Evolutionary conservation across 2,888 invertebrate genomes (phyloP), one percentile per base, ranked within the genome.

Genomic region (Eupithecia insigniata): DNA sequence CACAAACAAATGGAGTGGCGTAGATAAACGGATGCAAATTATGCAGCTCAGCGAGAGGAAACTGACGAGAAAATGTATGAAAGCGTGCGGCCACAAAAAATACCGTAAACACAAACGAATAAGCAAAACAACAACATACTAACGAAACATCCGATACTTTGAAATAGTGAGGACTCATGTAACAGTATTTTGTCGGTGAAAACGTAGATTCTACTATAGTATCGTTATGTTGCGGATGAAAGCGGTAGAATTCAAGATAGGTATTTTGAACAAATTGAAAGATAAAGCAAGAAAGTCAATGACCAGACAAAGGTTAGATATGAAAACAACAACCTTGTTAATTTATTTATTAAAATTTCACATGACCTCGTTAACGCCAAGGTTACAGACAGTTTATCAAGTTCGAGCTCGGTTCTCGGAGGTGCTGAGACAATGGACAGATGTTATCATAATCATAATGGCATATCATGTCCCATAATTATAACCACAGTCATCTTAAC

Each of bases 1-100:
- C 87, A 86, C 82, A 87, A 85, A 84, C 78, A 78, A 77, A 76
- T 75, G n/a, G 36, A 85, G 83, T 91, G 80, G 90, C 92, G 91
- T 88, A 90, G 88, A 92, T 91, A 92, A 92, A 86, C 82, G 87
- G 80, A 84, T 81, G 80, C 76, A 86, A 83, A 89, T 90, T 89
- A 89, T 80, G 76, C 77, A 82, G 83, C 69, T 76, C 85, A 86
- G 81, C 86, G 84, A 88, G 82, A 86, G 79, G 87, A 85, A 85
- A 85, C 87, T 79, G 76, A 71, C 75, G 76, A 81, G 85, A 83
- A 82, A 86, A 80, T 77, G 77, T 80, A 84, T 73, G 87, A 88
- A 87, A 89, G 84, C 84, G 84, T 79, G 66, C 32, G 16, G 46
- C 62, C 58, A 39, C 69, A 10, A 62, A 62, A 74, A 76, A 74